phyloP scores from a whole-genome alignment of 2,797 vertebrate genomes.

The Ciconia nigra region DNA sequence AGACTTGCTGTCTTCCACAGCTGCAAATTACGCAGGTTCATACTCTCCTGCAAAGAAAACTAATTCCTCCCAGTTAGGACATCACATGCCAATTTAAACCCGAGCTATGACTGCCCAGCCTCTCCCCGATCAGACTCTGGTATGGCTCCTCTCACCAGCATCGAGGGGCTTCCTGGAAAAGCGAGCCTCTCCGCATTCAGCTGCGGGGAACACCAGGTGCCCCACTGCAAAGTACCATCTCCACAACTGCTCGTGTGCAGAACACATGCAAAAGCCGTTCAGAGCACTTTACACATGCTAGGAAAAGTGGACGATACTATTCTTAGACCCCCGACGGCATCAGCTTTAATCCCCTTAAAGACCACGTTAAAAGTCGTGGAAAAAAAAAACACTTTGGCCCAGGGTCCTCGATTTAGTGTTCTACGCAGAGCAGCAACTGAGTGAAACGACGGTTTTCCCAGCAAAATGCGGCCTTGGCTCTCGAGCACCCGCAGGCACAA shows the following conservation, averaged over 20 bases:
- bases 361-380: not conserved
- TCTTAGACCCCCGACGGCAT: not conserved
- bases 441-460: not conserved
- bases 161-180: too few relatives aligned
- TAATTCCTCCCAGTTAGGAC: not conserved
- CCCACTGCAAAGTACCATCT: accelerated
- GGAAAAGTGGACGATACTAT: not conserved
- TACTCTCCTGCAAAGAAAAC: not conserved
- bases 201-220: not conserved
- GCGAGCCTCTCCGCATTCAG: accelerated
- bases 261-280: not conserved
- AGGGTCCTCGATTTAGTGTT: accelerated
- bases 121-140: not conserved
- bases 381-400: accelerated
- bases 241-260: not conserved
- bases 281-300: not conserved
- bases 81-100: accelerated
- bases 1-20: not conserved
- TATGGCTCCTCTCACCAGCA: not conserved
- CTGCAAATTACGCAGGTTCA: not conserved
- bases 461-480: not conserved
- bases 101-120: not conserved
- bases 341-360: not conserved
- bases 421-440: not conserved
- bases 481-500: not conserved